Conservation (phyloP, 1,140 invertebrate species). For the Cryptotermes secundus region DNA sequence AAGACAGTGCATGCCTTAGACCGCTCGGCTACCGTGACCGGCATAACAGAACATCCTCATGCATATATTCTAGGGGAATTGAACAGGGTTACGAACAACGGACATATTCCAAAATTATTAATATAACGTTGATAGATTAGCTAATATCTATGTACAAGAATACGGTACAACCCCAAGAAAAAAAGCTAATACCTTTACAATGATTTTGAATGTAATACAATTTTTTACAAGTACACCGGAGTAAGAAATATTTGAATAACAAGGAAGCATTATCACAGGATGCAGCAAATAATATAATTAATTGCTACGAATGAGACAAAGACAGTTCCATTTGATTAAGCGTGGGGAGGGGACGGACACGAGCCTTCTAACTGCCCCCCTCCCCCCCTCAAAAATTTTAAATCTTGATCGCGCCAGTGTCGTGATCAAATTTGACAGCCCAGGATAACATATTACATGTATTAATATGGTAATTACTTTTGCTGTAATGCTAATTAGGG, state of each 20-base stretch:
- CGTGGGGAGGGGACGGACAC: not conserved
- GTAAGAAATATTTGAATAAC: not conserved
- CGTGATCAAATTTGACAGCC: not conserved
- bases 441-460: not conserved
- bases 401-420: not conserved
- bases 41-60: no score
- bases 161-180: no score
- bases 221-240: not conserved
- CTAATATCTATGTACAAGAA: no score
- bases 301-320: not conserved
- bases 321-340: not conserved
- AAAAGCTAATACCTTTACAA: no score
- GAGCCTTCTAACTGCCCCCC: not conserved
- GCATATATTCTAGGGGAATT: no score
- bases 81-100: no score
- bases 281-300: not conserved
- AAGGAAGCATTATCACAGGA: not conserved
- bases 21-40: no score
- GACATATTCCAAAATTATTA: no score
- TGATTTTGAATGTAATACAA: not conserved
- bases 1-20: no score
- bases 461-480: constrained; percentile 12
- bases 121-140: no score
- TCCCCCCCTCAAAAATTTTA: not conserved
- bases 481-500: not conserved